phyloP scores from a whole-genome alignment of 2,113 vertebrate species.

The Halcyon senegalensis region DNA sequence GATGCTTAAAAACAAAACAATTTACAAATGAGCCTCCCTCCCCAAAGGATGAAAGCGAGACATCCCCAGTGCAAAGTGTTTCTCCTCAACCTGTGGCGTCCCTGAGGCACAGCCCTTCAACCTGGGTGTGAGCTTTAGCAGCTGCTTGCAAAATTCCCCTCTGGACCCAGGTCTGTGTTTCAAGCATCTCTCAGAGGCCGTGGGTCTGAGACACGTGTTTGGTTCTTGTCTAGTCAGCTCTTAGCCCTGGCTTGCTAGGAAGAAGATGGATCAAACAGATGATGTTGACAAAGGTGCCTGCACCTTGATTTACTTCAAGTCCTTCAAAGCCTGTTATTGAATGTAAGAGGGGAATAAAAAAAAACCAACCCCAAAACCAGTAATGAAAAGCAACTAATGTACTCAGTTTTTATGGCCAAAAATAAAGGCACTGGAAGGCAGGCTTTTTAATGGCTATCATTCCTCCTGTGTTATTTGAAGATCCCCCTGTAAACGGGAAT shows the following conservation, averaged over 20 bases:
- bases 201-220: background rate
- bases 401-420: constrained; percentile 48
- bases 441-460: constrained; percentile 60
- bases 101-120: background rate
- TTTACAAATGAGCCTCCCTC: background rate
- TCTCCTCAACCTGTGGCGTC: background rate
- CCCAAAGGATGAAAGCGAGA: background rate
- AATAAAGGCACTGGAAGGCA: constrained; percentile 53
- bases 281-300: background rate
- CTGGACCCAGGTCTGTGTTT: background rate
- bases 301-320: constrained; percentile 4
- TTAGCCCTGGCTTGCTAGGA: background rate
- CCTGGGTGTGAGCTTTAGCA: background rate
- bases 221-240: background rate
- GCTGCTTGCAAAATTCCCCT: background rate
- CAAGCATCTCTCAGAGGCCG: background rate
- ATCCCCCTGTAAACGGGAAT: constrained; percentile 67
- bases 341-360: background rate
- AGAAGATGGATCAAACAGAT: background rate
- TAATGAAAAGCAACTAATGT: constrained; percentile 32
- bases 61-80: background rate
- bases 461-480: constrained; percentile 66
- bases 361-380: background rate
- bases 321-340: background rate
- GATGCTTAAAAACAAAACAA: background rate